Percentiles rank a stretch among this genome's conserved stretches.
These are phyloP conservation scores for Papilio glaucus DNA, from an alignment of 1,140 invertebrate species.

Conservation along the genomic window DNA sequence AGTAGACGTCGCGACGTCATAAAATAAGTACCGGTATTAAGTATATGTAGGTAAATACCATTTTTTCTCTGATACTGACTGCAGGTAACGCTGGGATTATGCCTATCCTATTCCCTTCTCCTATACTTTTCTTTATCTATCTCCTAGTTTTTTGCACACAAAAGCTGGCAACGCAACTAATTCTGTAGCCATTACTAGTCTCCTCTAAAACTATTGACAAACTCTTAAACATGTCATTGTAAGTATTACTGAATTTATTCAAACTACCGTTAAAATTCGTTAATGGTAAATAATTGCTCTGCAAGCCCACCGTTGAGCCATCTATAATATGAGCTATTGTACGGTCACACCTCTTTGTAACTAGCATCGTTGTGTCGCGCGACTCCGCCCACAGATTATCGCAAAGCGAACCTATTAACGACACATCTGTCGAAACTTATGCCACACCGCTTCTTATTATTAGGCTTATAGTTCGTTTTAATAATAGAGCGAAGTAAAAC, in stretches of 20 bases:
- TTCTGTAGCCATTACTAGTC: no score
- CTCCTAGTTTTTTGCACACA: no score
- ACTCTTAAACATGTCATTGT: neutral
- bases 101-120: no score
- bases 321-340: constrained; percentile 30
- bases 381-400: constrained; percentile 50
- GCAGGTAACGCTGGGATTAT: no score
- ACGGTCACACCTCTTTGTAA: constrained; percentile 35
- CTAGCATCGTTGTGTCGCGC: constrained; percentile 37
- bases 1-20: no score
- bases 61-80: no score
- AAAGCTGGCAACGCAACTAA: no score
- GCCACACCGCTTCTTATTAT: constrained; percentile 15
- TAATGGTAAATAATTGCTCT: constrained; percentile 31
- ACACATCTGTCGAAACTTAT: constrained; percentile 43
- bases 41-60: no score
- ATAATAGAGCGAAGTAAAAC: neutral
- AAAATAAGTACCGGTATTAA: no score
- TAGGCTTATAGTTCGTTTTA: neutral
- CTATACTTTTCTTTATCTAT: no score
- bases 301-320: constrained; percentile 25
- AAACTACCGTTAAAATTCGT: constrained; percentile 30
- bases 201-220: no score
- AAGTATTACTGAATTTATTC: neutral
- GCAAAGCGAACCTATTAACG: constrained; percentile 41